phyloP scores from a whole-genome alignment of 23 tunicate genomes.

The Styela clava region DNA sequence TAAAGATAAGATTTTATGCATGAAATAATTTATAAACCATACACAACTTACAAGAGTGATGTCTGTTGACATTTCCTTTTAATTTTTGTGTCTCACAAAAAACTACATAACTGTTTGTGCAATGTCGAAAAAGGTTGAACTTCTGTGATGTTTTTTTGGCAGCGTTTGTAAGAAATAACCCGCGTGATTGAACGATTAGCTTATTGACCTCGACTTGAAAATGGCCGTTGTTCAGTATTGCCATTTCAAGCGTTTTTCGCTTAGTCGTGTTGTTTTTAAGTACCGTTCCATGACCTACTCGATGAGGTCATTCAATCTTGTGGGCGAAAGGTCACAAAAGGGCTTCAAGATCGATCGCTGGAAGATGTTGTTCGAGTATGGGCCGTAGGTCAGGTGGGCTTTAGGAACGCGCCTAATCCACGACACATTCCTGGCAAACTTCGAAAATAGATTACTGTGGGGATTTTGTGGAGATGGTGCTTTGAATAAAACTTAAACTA shows the following conservation, averaged over 20 bases:
- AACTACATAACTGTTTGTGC: too few species aligned
- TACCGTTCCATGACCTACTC: not conserved
- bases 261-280: not conserved
- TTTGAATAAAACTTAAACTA: too few species aligned
- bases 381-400: not conserved
- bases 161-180: not conserved
- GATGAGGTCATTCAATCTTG: not conserved
- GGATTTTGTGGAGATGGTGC: too few species aligned
- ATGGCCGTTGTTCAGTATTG: not conserved
- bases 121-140: too few species aligned
- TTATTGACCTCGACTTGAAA: not conserved
- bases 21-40: too few species aligned
- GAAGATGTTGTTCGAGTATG: not conserved
- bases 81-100: too few species aligned
- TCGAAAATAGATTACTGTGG: too few species aligned
- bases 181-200: not conserved
- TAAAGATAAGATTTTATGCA: too few species aligned
- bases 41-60: too few species aligned
- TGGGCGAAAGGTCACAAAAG: not conserved
- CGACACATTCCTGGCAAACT: not conserved
- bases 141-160: not conserved
- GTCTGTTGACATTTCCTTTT: too few species aligned
- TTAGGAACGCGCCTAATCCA: not conserved
- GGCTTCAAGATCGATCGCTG: not conserved
- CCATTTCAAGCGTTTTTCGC: not conserved